Percentiles rank a stretch among this genome's conserved stretches.
phyloP scores from a whole-genome alignment of 2,888 invertebrate genomes.

The Chloromyia formosa region DNA sequence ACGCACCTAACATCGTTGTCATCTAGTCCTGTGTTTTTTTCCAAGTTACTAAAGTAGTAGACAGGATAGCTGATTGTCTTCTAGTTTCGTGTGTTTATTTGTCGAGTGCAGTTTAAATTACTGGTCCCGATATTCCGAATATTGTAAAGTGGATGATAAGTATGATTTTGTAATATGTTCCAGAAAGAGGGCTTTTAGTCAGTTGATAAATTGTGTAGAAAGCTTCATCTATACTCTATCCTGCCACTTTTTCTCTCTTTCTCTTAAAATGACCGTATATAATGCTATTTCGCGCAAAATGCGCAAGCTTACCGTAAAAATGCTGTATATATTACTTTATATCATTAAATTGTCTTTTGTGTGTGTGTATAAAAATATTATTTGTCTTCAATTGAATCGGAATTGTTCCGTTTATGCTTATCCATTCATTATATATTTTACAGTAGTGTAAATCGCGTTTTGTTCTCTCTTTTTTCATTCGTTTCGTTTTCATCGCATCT shows the following conservation, averaged over 20 bases:
- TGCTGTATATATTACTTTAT: constrained; percentile 18
- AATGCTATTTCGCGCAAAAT: background rate
- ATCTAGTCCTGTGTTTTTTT: too few relatives aligned
- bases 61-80: too few relatives aligned
- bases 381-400: constrained; percentile 39
- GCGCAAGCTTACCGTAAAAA: background rate
- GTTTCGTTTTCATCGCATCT: background rate
- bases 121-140: too few relatives aligned
- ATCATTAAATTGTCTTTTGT: constrained; percentile 7
- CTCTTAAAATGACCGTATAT: background rate
- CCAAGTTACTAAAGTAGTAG: too few relatives aligned
- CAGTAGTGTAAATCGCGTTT: background rate
- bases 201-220: too few relatives aligned
- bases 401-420: background rate
- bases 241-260: background rate
- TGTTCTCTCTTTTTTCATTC: constrained; percentile 14
- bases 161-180: too few relatives aligned
- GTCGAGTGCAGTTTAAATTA: too few relatives aligned
- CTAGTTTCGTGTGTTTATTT: too few relatives aligned
- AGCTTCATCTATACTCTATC: too few relatives aligned
- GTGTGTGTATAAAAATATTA: constrained; percentile 41
- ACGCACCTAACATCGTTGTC: too few relatives aligned
- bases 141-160: too few relatives aligned
- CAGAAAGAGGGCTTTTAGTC: too few relatives aligned
- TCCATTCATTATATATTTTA: background rate